Evolutionary conservation across 1,140 invertebrate species (phyloP), one percentile per base, ranked within the genome.

Genomic region (Drosophila lacertosa): DNA sequence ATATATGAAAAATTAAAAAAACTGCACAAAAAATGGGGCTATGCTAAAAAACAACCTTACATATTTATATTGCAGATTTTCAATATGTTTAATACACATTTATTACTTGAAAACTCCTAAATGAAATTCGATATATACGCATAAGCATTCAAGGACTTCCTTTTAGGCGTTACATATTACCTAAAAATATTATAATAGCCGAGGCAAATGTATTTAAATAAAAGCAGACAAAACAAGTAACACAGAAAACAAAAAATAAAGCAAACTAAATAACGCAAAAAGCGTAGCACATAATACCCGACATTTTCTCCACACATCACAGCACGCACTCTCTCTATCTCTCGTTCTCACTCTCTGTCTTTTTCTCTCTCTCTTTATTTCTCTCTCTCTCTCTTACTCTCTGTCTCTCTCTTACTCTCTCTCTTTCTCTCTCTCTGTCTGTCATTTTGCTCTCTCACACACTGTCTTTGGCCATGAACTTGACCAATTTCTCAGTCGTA

Each of bases 401-500:
- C 58, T 26, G 45, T 54, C 58, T 60, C 37, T 59, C 55, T 51
- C n/a, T 58, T 0, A 7, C 48, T 51, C 7, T 26, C 51, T 1
- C 51, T 20, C 51, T n/a, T 33, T 24, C 44, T 39, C 44, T 33
- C 32, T 24, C 15, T 33, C 58, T 26, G 45, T 54, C 58, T 60
- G 15, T 45, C 42, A 26, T n/a, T n/a, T n/a, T n/a, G n/a, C n/a
- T n/a, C n/a, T n/a, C n/a, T 22, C 6, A 15, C n/a, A 3, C 15
- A 33, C 53, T 53, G 45, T 48, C 51, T 48, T 77, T 75, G 78
- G 63, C 82, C 82, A 71, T 88, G 78, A 86, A 78, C 77, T 86
- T 89, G 82, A 86, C 66, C 74, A 59, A 62, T 73, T 77, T 69
- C 16, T 15, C 26, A 48, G 20, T 51, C 26, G 9, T 47, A 5